A percentile compares a stretch with the other conserved stretches of the same genome.
phyloP scores from a whole-genome alignment of 2,888 invertebrate species.

The Seladonia tumulorum region DNA sequence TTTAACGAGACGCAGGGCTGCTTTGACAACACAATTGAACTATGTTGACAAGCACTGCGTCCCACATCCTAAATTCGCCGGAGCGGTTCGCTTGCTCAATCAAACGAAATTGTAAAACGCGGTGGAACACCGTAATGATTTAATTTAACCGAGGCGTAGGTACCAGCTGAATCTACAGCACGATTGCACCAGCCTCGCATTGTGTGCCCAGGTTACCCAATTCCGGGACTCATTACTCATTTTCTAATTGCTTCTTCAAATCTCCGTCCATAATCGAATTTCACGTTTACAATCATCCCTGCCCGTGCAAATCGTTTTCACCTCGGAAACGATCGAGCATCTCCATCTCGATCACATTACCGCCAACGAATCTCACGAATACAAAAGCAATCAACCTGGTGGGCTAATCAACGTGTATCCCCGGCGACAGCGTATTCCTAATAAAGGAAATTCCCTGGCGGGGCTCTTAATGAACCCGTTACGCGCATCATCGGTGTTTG shows the following conservation, averaged over 20 bases:
- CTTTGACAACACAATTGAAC: background rate
- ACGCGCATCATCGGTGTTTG: background rate
- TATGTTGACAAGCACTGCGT: background rate
- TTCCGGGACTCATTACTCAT: slow-evolving; percentile 31
- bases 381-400: background rate
- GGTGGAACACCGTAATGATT: slow-evolving; percentile 41
- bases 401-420: slow-evolving; percentile 1
- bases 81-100: background rate
- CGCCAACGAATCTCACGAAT: background rate
- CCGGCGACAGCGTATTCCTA: background rate
- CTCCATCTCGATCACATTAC: background rate
- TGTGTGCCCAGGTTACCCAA: slow-evolving; percentile 43
- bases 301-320: background rate
- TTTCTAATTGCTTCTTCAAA: slow-evolving; percentile 33
- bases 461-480: slow-evolving; percentile 33
- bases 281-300: background rate
- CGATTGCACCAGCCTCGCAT: slow-evolving; percentile 42
- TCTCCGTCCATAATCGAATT: slow-evolving; percentile 17
- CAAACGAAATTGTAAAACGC: slow-evolving; percentile 16
- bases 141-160: slow-evolving; percentile 38
- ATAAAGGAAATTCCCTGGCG: slow-evolving; percentile 23
- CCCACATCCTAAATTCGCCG: slow-evolving; percentile 11
- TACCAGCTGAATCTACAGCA: slow-evolving; percentile 39
- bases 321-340: background rate
- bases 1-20: background rate